Evolutionary conservation across 2,113 vertebrate genomes (phyloP), one percentile per base, ranked within the genome.

Genomic region (Raphicerus campestris): DNA sequence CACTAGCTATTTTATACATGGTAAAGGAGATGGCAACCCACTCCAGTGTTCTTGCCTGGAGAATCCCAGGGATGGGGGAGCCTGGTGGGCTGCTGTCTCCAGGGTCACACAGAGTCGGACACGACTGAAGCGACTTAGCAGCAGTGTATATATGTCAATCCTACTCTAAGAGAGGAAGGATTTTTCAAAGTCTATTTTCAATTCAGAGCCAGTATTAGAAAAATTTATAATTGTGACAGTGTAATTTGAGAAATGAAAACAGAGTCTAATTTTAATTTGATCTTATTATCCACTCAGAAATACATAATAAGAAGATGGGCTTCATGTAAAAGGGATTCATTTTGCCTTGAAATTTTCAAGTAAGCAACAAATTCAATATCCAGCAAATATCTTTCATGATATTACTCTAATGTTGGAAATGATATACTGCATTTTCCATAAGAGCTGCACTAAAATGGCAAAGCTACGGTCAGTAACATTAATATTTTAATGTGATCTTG

Each of bases 401-500:
- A 75, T 73, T 93, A 58, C 88, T 32, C 35, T 58, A 49, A 89
- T 94, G 0, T 0, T n/a, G 47, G 51, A 5, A 63, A 95, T 97
- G 47, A 98, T 95, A 97, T 95, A 95, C 75, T 96, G 55, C 70
- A 53, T 98, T 98, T 96, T 96, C 89, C 70, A 45, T 88, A 96
- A 97, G 30, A 2, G 0, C 61, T 93, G 53, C 85, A 89, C 90
- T 98, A 92, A 97, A 93, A 81, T 94, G 35, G 84, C 87, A 97
- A 70, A 93, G 81, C 87, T 84, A 19, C 94, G 97, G 97, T 97
- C 95, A 96, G 86, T 60, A 94, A 78, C 96, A 97, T 97, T 97
- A 97, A 97, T 98, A 88, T 97, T 98, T 97, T 96, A 98, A 98
- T 98, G 90, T 28, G 66, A 26, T 66, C 96, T 88, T 97, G 84